These are phyloP conservation scores for Corythornis leucogaster DNA, from an alignment of 2,797 vertebrate species.

Conservation along the genomic window DNA sequence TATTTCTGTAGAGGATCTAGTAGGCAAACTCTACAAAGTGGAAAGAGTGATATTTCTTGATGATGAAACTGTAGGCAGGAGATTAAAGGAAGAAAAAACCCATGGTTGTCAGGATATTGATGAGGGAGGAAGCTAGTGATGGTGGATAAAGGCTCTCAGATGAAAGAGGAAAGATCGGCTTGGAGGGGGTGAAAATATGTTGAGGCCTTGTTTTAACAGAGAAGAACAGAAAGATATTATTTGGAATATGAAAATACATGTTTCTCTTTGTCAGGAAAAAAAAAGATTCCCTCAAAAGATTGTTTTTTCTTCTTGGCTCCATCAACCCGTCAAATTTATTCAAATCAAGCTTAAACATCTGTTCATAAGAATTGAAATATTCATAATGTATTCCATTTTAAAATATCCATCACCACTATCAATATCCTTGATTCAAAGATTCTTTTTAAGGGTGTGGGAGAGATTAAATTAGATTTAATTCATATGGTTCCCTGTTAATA, in stretches of 20 bases:
- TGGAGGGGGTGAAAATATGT: not conserved
- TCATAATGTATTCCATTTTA: not conserved
- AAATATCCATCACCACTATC: not conserved
- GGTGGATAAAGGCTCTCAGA: not conserved
- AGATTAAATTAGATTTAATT: not conserved
- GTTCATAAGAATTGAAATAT: not conserved
- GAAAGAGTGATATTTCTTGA: not conserved
- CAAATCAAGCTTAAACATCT: not conserved
- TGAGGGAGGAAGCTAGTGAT: not conserved
- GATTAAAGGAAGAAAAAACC: not conserved
- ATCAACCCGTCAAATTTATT: not conserved
- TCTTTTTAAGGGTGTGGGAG: not conserved
- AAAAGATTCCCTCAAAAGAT: not conserved
- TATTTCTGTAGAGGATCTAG: not conserved
- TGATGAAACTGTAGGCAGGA: not conserved
- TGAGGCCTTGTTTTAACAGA: not conserved
- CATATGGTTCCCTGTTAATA: not conserved
- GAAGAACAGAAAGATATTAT: not conserved
- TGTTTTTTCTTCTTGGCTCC: not conserved
- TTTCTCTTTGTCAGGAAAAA: not conserved
- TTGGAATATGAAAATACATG: not conserved
- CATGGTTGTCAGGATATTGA: not conserved
- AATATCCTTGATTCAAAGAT: constrained; percentile 4
- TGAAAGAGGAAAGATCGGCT: not conserved
- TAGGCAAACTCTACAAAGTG: not conserved